A percentile compares a stretch with the other conserved stretches of the same genome.
These are phyloP conservation scores for Arrhopalites spinosus DNA, from an alignment of 2,888 invertebrate genomes.

Conservation along the genomic window DNA sequence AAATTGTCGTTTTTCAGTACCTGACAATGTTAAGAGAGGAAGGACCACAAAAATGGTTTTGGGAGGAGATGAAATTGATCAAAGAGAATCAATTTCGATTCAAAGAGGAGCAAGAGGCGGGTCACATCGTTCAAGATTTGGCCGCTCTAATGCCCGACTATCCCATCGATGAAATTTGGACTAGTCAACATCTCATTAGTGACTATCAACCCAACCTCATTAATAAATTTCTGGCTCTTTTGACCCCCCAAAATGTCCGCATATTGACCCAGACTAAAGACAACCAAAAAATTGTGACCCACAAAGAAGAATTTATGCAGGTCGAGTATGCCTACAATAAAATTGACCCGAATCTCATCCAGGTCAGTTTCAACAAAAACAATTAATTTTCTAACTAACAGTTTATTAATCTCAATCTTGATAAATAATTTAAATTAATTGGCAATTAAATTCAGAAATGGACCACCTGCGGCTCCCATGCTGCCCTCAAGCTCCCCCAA, in stretches of 20 bases:
- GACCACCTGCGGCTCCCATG: slow-evolving; percentile 67
- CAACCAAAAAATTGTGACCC: slow-evolving; percentile 70
- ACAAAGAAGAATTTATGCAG: slow-evolving; percentile 86
- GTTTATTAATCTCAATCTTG: no score
- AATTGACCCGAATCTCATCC: slow-evolving; percentile 69
- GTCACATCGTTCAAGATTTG: slow-evolving; percentile 69
- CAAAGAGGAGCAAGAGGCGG: slow-evolving; percentile 80
- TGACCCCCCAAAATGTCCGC: slow-evolving; percentile 79
- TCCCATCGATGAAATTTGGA: slow-evolving; percentile 82
- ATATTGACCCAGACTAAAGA: slow-evolving; percentile 77
- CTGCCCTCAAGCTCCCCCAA: slow-evolving; percentile 74
- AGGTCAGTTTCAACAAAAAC: slow-evolving; percentile 66
- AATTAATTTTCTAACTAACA: no score
- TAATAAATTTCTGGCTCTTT: slow-evolving; percentile 69
- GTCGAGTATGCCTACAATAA: slow-evolving; percentile 78
- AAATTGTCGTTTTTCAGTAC: slow-evolving; percentile 69
- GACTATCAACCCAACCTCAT: slow-evolving; percentile 88
- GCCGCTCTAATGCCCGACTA: slow-evolving; percentile 71
- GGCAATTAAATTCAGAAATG: slow-evolving; percentile 65
- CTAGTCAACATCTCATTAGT: slow-evolving; percentile 73
- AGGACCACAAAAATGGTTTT: slow-evolving; percentile 85
- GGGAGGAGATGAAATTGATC: slow-evolving; percentile 82
- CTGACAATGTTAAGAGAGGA: slow-evolving; percentile 75
- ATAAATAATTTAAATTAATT: no score
- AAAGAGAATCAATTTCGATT: slow-evolving; percentile 81